Conservation (phyloP, 2,888 invertebrate genomes). For the Proisotoma minuta region DNA sequence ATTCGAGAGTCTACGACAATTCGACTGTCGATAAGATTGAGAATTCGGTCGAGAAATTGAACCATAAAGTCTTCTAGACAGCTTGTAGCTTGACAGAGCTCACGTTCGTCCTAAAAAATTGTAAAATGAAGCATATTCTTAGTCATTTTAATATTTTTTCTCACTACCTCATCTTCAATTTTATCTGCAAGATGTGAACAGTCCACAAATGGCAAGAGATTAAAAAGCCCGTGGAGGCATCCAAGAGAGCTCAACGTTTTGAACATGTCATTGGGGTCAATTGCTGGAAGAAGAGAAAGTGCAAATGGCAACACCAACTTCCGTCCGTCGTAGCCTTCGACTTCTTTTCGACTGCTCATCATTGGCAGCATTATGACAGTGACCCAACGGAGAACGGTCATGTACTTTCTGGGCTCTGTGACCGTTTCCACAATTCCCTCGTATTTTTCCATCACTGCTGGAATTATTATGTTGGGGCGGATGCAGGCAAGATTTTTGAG, state of each 20-base stretch:
- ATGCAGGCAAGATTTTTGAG: constrained; percentile 71
- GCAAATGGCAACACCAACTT: constrained; percentile 76
- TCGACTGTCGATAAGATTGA: constrained; percentile 66
- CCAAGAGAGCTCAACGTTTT: constrained; percentile 72
- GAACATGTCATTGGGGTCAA: constrained; percentile 54
- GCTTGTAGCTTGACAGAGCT: constrained; percentile 72
- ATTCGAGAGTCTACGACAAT: constrained; percentile 64
- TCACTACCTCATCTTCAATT: constrained; percentile 64
- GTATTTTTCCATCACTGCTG: constrained; percentile 70
- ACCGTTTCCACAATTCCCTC: constrained; percentile 63
- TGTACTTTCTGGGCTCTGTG: constrained; percentile 80
- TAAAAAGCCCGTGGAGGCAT: constrained; percentile 69
- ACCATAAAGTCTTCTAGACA: constrained; percentile 84
- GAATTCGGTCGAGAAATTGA: constrained; percentile 74
- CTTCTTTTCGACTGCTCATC: constrained; percentile 53
- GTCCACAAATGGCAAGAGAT: constrained; percentile 77
- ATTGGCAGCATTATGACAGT: constrained; percentile 65
- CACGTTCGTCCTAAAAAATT: constrained; percentile 59
- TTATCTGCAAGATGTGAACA: constrained; percentile 70
- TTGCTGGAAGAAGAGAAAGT: constrained; percentile 74
- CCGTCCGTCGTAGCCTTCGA: constrained; percentile 62
- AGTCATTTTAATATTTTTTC: not conserved
- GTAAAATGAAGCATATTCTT: not conserved
- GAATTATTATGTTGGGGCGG: constrained; percentile 75
- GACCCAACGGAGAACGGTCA: constrained; percentile 67